Conservation (phyloP, 30 jellyfish, hydroid and myxozoan species). For the Clytia hemisphaerica region DNA sequence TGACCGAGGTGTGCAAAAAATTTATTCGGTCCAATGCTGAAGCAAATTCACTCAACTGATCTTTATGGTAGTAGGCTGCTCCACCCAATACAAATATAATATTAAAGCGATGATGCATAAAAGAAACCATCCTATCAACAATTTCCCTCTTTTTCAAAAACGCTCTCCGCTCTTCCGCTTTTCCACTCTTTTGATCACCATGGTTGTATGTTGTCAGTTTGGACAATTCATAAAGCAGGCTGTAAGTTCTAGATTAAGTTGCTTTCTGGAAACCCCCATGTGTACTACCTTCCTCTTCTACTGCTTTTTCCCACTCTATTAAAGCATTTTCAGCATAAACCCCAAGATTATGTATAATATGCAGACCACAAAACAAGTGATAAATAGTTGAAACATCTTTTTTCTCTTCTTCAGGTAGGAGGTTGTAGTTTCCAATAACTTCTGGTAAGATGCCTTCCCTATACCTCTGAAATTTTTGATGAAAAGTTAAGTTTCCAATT, state of each 20-base stretch:
- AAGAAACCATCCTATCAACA: neutral
- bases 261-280: conserved; percentile 31
- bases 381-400: neutral
- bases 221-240: conserved; percentile 21
- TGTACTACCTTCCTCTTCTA: neutral
- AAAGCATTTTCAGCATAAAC: conserved; percentile 26
- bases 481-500: too few species aligned
- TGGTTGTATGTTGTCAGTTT: neutral
- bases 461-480: too few species aligned
- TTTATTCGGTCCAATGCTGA: neutral
- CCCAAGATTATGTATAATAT: conserved; percentile 30
- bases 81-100: conserved; percentile 17
- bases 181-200: conserved; percentile 30
- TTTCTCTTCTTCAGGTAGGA: too few species aligned
- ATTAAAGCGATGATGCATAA: conserved; percentile 22
- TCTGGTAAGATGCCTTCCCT: too few species aligned
- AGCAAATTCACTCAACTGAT: neutral
- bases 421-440: too few species aligned
- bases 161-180: conserved; percentile 29
- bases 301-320: conserved; percentile 17
- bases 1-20: conserved; percentile 3
- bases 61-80: conserved; percentile 14
- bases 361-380: conserved; percentile 31
- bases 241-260: conserved; percentile 11
- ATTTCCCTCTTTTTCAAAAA: neutral